Evolutionary conservation across 2,888 invertebrate genomes (phyloP), one percentile per base, ranked within the genome.

Genomic region (Drosophila paramelanica): DNA sequence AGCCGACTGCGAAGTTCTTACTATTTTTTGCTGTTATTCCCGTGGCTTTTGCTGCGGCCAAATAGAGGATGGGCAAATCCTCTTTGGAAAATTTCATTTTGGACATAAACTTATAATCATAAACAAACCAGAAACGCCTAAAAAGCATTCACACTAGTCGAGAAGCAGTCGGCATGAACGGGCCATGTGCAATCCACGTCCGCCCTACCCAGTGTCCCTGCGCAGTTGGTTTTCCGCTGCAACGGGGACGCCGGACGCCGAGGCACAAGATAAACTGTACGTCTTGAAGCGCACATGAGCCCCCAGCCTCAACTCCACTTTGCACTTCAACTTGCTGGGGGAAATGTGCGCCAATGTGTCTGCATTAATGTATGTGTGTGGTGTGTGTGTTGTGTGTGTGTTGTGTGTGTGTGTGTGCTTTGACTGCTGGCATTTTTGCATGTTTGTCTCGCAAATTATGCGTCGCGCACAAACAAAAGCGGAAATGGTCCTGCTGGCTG

Each of bases 391-490:
- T 20, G 25, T 43, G 1, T 41, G n/a, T 64, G 27, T 25, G 41
- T 52, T 52, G 31, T 38, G 4, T 50, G 20, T 47, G 11, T 41
- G 23, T 55, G 51, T 62, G 60, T 43, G 68, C 70, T 76, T 81
- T 79, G 85, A 82, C 78, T 81, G 77, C 77, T 80, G 70, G 78
- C 75, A 87, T 87, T 87, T 82, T 82, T 82, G 85, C 80, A 82
- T 88, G 83, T 85, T 84, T 82, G 86, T 82, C 88, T 79, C 88
- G 75, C 77, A 85, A 85, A 88, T 85, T 85, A 85, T 88, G 84
- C 86, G 88, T 85, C 79, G 84, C 79, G 70, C 82, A 79, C 83
- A 84, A 85, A 84, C 83, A 88, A 84, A 85, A 79, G 86, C 82
- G 88, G 80, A 79, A 82, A 75, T 70, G 67, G 17, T 41, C 57